Conservation (phyloP, 2,888 invertebrate species). For the Leucoma salicis region DNA sequence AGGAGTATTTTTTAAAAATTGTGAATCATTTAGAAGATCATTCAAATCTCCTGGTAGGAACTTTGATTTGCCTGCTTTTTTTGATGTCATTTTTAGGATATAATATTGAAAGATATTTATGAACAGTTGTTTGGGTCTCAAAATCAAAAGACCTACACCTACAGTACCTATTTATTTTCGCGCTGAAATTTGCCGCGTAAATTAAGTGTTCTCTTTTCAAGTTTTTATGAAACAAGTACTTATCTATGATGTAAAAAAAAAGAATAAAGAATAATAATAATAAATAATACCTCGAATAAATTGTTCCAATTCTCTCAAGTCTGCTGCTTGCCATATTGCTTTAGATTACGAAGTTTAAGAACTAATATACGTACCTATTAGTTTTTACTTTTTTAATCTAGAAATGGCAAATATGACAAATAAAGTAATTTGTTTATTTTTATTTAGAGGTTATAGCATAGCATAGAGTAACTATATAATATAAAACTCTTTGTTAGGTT, state of each 20-base stretch:
- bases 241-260: no score
- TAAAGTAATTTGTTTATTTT: no score
- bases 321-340: not conserved
- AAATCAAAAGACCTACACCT: not conserved
- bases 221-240: not conserved
- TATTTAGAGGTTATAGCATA: no score
- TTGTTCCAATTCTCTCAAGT: conserved; percentile 76
- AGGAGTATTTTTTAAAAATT: conserved; percentile 52
- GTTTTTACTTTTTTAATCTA: no score
- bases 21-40: conserved; percentile 53
- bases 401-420: no score
- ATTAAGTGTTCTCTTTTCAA: conserved; percentile 3
- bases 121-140: not conserved
- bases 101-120: not conserved
- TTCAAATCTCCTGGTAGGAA: conserved; percentile 50
- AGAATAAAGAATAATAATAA: not conserved
- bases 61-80: conserved; percentile 51
- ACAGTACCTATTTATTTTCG: conserved; percentile 6
- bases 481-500: no score
- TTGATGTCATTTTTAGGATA: conserved; percentile 45
- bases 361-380: no score
- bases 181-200: conserved; percentile 25
- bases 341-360: no score
- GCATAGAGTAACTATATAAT: no score
- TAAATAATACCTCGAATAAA: conserved; percentile 83